A percentile compares a stretch with the other conserved stretches of the same genome.
Evolutionary conservation across 2,888 invertebrate species (phyloP).

Genomic region (Fabriciana adippe): DNA sequence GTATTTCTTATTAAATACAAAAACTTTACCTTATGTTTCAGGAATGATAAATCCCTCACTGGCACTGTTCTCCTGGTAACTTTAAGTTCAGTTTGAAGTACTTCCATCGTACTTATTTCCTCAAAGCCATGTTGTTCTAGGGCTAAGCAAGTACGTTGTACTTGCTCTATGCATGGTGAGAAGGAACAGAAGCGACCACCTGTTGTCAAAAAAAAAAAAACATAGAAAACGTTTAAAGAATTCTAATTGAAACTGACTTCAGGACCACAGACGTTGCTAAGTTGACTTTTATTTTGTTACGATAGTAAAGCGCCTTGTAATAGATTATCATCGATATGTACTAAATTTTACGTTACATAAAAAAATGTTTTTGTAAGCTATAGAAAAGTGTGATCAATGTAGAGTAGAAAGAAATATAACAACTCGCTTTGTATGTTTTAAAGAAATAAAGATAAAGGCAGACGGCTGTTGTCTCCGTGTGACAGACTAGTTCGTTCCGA

Average conservation of each 20-base stretch:
- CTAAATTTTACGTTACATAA: too few species aligned
- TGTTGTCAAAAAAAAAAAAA: slow-evolving; percentile 48
- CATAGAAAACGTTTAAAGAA: too few species aligned
- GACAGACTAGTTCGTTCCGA: slow-evolving; percentile 64
- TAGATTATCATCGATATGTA: too few species aligned
- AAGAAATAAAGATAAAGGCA: slow-evolving; percentile 56
- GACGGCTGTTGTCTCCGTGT: slow-evolving; percentile 75
- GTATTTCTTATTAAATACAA: background rate
- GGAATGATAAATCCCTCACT: slow-evolving; percentile 86
- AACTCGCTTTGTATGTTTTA: slow-evolving; percentile 12
- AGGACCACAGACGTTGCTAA: too few species aligned
- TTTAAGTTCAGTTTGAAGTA: slow-evolving; percentile 89
- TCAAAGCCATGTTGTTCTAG: slow-evolving; percentile 89
- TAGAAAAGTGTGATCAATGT: background rate
- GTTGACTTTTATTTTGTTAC: too few species aligned
- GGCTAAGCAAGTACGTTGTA: slow-evolving; percentile 91
- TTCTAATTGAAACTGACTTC: too few species aligned
- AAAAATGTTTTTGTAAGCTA: too few species aligned
- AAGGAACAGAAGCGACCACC: slow-evolving; percentile 98
- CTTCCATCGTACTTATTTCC: slow-evolving; percentile 93
- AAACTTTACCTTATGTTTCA: slow-evolving; percentile 83
- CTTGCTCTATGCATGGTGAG: slow-evolving; percentile 99
- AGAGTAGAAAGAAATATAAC: slow-evolving; percentile 28
- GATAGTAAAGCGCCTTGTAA: too few species aligned
- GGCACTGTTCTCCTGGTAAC: slow-evolving; percentile 86